Percentiles rank a stretch among this genome's conserved stretches.
phyloP scores from a whole-genome alignment of 1,140 invertebrate genomes.

The Drosophila ironensis region DNA sequence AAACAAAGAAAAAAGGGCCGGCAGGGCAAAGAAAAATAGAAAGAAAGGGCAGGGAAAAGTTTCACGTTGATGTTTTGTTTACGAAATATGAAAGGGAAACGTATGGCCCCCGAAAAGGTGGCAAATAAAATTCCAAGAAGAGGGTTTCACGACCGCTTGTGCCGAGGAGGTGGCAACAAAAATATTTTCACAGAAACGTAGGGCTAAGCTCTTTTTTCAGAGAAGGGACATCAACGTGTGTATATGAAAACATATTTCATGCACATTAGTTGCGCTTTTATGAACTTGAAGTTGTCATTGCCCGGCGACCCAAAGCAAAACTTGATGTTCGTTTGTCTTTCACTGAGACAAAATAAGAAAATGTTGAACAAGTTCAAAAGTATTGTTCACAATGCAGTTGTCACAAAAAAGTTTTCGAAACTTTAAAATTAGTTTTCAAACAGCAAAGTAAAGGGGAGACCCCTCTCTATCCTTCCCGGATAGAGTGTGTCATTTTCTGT shows the following conservation, averaged over 20 bases:
- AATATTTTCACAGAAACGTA: background rate
- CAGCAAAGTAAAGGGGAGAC: too few relatives aligned
- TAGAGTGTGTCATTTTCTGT: background rate
- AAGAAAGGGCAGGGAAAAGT: constrained; percentile 29
- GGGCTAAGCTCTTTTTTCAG: background rate
- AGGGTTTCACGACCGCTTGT: background rate
- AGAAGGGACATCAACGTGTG: constrained; percentile 7
- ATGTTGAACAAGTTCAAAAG: too few relatives aligned
- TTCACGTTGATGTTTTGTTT: constrained; percentile 70
- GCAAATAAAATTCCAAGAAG: constrained; percentile 61
- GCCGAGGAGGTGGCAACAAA: background rate
- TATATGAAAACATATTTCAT: constrained; percentile 70
- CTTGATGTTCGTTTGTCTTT: constrained; percentile 44
- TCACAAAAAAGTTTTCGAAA: constrained; percentile 7
- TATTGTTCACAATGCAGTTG: too few relatives aligned
- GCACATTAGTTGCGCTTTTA: constrained; percentile 79
- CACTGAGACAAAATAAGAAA: background rate
- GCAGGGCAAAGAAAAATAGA: background rate
- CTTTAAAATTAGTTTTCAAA: background rate
- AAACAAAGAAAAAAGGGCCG: background rate
- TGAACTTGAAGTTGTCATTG: constrained; percentile 76
- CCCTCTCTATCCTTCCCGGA: too few relatives aligned
- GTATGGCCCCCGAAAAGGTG: constrained; percentile 43
- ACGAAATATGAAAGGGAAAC: constrained; percentile 70
- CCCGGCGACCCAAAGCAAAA: constrained; percentile 53